phyloP scores from a whole-genome alignment of 2,113 vertebrate species.

The Melanostigma gelatinosum region DNA sequence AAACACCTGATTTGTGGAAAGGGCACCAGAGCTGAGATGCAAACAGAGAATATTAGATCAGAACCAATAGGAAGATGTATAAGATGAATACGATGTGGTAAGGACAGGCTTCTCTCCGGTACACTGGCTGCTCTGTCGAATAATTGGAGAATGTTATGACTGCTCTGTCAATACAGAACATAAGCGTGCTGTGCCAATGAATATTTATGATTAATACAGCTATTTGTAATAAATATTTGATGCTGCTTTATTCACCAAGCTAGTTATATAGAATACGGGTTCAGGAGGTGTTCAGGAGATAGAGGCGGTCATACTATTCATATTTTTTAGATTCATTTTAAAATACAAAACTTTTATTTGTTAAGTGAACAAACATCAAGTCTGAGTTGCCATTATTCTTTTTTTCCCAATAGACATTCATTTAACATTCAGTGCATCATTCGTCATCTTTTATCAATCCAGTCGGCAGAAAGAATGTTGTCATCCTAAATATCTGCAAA shows the following conservation, averaged over 20 bases:
- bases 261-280: conserved; percentile 44
- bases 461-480: neutral
- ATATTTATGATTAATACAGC: conserved; percentile 79
- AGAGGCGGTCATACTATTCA: conserved; percentile 12
- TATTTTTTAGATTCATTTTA: conserved; percentile 12
- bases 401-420: neutral
- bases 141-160: conserved; percentile 74
- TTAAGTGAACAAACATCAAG: neutral
- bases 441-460: neutral
- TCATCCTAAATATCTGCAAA: neutral
- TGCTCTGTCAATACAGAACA: conserved; percentile 63
- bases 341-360: neutral
- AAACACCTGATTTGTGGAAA: conserved; percentile 28
- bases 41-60: conserved; percentile 41
- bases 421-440: neutral
- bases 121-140: conserved; percentile 40
- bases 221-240: conserved; percentile 81
- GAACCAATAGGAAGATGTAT: conserved; percentile 11
- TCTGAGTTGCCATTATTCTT: neutral
- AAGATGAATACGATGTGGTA: conserved; percentile 23
- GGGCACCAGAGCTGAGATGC: conserved; percentile 25
- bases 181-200: conserved; percentile 68
- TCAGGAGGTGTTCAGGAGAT: conserved; percentile 25
- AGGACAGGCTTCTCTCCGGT: conserved; percentile 48
- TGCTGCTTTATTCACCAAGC: conserved; percentile 65